These are phyloP conservation scores for Bubalus kerabau DNA, from an alignment of 2,113 vertebrate genomes.

Conservation along the genomic window DNA sequence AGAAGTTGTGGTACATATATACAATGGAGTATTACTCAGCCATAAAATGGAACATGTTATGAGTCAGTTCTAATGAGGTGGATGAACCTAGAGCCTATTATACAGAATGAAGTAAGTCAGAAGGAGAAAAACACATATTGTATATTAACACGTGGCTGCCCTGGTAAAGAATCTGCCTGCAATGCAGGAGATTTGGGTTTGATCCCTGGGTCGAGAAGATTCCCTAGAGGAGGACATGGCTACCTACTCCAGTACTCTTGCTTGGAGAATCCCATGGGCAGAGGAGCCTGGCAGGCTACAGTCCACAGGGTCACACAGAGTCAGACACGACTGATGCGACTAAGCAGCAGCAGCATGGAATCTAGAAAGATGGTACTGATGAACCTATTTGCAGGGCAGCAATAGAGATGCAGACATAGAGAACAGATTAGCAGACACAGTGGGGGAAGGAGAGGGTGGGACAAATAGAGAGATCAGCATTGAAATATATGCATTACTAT, in stretches of 20 bases:
- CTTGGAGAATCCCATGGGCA: neutral
- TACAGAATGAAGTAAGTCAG: neutral
- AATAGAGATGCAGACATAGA: neutral
- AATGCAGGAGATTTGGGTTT: neutral
- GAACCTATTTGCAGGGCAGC: neutral
- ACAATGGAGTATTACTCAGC: neutral
- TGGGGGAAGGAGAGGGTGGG: neutral
- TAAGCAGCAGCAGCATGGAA: neutral
- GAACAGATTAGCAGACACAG: neutral
- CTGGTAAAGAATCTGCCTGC: neutral
- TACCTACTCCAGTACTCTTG: neutral
- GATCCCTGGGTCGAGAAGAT: neutral
- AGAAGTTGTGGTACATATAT: neutral
- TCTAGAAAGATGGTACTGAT: neutral
- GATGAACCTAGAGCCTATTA: neutral
- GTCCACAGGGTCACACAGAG: neutral
- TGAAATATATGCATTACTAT: neutral
- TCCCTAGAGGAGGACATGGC: neutral
- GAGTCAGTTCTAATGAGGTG: neutral
- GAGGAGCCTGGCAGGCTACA: neutral
- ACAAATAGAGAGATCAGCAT: neutral
- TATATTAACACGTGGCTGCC: neutral
- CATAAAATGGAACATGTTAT: neutral
- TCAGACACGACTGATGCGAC: neutral
- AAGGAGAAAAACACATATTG: neutral